A percentile compares a stretch with the other conserved stretches of the same genome.
Evolutionary conservation across 2,797 vertebrate genomes (phyloP).

Genomic region (Pangasius krempfi): DNA sequence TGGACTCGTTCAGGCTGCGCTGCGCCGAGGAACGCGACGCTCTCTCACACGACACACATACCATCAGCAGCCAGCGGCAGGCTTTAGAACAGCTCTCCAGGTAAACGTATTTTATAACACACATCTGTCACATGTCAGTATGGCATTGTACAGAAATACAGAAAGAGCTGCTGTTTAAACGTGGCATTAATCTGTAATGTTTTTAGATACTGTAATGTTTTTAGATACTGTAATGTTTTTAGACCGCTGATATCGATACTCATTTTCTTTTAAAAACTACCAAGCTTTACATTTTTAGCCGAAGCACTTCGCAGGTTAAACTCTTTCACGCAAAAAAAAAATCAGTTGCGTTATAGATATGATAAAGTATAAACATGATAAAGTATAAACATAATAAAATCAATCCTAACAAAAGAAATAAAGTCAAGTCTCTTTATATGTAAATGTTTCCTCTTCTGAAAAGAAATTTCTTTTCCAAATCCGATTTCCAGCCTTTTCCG

Average conservation of each 20-base stretch:
- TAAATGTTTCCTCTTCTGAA: too few relatives aligned
- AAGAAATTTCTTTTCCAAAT: neutral
- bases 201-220: too few relatives aligned
- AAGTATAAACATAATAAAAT: neutral
- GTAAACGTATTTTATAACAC: constrained; percentile 49
- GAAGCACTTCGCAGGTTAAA: neutral
- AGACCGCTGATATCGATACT: too few relatives aligned
- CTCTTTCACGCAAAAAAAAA: too few relatives aligned
- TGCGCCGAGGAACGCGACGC: constrained; percentile 56
- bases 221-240: neutral
- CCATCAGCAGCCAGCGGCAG: constrained; percentile 64
- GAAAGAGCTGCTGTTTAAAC: neutral
- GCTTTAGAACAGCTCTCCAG: constrained; percentile 69
- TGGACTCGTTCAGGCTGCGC: constrained; percentile 70
- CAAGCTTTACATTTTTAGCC: neutral
- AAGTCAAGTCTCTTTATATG: neutral
- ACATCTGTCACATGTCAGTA: neutral
- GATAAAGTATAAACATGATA: too few relatives aligned
- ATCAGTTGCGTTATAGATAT: neutral
- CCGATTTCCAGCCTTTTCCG: neutral
- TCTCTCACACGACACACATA: constrained; percentile 61
- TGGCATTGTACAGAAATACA: neutral
- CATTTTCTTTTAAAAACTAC: neutral
- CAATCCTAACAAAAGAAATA: too few relatives aligned
- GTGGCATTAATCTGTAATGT: neutral